These are phyloP conservation scores for Ptychobarbus kaznakovi DNA, from an alignment of 2,797 vertebrate species.

Conservation along the genomic window DNA sequence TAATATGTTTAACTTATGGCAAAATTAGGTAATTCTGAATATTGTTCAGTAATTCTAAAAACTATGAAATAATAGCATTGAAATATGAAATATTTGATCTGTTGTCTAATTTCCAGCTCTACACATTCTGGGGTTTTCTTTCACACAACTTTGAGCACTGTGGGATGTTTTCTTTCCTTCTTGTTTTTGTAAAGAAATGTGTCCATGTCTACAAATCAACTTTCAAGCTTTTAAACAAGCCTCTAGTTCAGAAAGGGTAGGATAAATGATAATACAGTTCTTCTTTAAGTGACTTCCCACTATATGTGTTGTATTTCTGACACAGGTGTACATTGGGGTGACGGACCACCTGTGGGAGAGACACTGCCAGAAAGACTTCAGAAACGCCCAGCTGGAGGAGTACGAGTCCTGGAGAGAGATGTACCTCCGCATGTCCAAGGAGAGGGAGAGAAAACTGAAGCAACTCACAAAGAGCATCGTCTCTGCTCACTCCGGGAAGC, in stretches of 20 bases:
- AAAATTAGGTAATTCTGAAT: too few species aligned
- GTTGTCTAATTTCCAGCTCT: neutral
- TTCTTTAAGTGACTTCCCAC: neutral
- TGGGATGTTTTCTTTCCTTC: too few species aligned
- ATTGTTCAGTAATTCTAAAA: neutral
- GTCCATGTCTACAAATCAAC: neutral
- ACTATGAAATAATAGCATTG: neutral
- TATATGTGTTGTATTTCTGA: neutral
- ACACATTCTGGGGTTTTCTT: neutral
- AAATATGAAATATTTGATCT: neutral
- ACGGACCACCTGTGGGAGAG: slow-evolving; percentile 85
- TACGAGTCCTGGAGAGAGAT: slow-evolving; percentile 91
- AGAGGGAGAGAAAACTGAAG: slow-evolving; percentile 86
- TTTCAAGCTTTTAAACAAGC: too few species aligned
- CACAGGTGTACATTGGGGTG: slow-evolving; percentile 79
- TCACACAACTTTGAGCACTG: too few species aligned
- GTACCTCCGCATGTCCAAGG: slow-evolving; percentile 82
- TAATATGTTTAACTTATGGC: too few species aligned
- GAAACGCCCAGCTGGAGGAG: slow-evolving; percentile 76
- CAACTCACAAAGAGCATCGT: slow-evolving; percentile 84
- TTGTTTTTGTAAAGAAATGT: neutral
- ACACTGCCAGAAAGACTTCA: slow-evolving; percentile 87
- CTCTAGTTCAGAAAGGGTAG: neutral
- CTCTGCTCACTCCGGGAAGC: slow-evolving; percentile 84
- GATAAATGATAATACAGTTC: neutral